These are phyloP conservation scores for Zaprionus lineosus DNA, from an alignment of 2,888 invertebrate species.

Conservation along the genomic window DNA sequence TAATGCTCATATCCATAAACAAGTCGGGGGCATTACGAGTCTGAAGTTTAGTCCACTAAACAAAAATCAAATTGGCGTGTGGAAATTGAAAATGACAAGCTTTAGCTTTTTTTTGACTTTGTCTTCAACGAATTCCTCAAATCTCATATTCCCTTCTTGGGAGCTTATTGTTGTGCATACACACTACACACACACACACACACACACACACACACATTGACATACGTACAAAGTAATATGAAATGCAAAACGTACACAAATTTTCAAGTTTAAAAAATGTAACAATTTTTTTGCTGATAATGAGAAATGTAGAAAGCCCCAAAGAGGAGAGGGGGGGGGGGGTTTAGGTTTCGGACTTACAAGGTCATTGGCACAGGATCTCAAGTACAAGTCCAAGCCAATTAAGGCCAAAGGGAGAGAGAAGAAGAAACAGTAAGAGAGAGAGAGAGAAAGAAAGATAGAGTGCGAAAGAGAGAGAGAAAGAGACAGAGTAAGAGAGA, in stretches of 20 bases:
- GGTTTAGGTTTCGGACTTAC: not conserved
- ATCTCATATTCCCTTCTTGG: slow-evolving; percentile 41
- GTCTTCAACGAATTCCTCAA: slow-evolving; percentile 39
- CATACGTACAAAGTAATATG: slow-evolving; percentile 14
- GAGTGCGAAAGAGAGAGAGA: no score
- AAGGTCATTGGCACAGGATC: slow-evolving; percentile 38
- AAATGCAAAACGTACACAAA: slow-evolving; percentile 29
- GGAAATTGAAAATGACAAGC: slow-evolving; percentile 22
- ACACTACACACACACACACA: not conserved
- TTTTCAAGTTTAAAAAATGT: slow-evolving; percentile 34
- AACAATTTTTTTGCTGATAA: slow-evolving; percentile 37
- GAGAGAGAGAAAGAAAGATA: no score
- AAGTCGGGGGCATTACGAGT: no score
- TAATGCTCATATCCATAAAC: no score
- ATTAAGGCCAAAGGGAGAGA: no score
- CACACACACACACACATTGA: not conserved
- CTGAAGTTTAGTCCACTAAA: slow-evolving; percentile 6
- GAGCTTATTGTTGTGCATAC: slow-evolving; percentile 15
- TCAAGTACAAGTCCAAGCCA: slow-evolving; percentile 11
- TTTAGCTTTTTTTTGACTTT: not conserved
- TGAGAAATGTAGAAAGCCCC: not conserved
- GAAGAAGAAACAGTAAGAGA: no score
- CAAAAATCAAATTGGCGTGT: slow-evolving; percentile 29
- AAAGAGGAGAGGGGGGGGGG: not conserved
- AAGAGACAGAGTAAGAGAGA: no score